phyloP scores from a whole-genome alignment of 2,888 invertebrate genomes.

The Platycnemis pennipes region DNA sequence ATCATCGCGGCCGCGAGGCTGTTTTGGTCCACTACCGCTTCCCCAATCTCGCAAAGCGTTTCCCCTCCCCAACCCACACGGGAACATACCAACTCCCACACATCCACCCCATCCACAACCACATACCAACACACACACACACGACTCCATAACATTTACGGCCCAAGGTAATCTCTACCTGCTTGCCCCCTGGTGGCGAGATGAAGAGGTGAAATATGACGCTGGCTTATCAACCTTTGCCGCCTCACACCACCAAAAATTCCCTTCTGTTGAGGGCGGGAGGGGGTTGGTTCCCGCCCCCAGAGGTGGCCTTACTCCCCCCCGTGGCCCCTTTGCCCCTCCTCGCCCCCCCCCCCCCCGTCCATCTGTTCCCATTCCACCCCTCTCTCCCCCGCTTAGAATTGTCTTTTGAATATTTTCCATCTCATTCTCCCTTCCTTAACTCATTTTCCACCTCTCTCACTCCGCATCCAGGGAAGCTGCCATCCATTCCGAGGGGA shows the following conservation, averaged over 20 bases:
- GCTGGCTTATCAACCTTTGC: conserved; percentile 65
- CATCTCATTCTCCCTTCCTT: conserved; percentile 75
- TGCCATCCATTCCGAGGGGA: not conserved
- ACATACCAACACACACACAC: conserved; percentile 36
- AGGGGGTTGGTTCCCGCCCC: not conserved
- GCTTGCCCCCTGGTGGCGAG: conserved; percentile 65
- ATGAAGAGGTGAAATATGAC: conserved; percentile 67
- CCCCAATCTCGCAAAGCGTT: conserved; percentile 58
- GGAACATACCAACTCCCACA: not conserved
- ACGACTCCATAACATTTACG: conserved; percentile 59
- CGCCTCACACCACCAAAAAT: conserved; percentile 34
- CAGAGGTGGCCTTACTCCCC: not conserved
- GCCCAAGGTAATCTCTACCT: conserved; percentile 67
- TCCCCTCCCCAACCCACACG: not conserved
- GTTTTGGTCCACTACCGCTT: conserved; percentile 59
- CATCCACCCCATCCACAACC: not conserved
- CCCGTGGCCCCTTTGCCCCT: not conserved
- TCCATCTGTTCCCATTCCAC: not conserved
- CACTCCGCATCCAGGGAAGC: not conserved
- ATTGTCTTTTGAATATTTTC: conserved; percentile 71
- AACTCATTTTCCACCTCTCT: conserved; percentile 69
- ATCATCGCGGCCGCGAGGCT: conserved; percentile 53
- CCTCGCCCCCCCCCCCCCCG: not conserved
- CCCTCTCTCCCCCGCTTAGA: not conserved
- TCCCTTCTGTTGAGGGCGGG: not conserved